Percentiles rank a stretch among this genome's conserved stretches.
These are phyloP conservation scores for Porites cylindrica DNA, from an alignment of 92 coral and sea anemone species.

Conservation along the genomic window DNA sequence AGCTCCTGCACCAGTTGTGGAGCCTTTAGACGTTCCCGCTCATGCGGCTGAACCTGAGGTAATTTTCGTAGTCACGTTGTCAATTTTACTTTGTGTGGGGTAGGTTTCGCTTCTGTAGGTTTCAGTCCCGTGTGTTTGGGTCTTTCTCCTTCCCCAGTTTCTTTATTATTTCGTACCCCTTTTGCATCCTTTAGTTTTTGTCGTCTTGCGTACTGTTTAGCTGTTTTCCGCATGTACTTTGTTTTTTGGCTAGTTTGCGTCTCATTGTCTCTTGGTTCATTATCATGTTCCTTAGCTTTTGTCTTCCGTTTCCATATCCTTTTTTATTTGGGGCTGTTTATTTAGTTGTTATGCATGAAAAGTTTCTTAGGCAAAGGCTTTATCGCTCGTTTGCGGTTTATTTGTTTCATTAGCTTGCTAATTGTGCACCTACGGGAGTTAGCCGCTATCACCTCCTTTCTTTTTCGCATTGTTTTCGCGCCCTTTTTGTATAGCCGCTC, in stretches of 20 bases:
- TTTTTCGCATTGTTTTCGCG: constrained; percentile 1
- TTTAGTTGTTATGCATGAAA: constrained; percentile 14
- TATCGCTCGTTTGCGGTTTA: background rate
- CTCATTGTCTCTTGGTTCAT: constrained; percentile 23
- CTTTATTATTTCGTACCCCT: constrained; percentile 9
- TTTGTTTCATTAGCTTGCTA: background rate
- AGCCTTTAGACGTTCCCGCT: constrained; percentile 27
- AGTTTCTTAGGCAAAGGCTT: constrained; percentile 21
- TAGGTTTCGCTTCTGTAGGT: background rate
- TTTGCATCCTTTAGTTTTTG: constrained; percentile 24
- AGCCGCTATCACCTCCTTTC: constrained; percentile 5
- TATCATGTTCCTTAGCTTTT: constrained; percentile 18
- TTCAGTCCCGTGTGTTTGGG: constrained; percentile 1
- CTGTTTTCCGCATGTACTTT: background rate
- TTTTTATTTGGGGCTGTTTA: constrained; percentile 16
- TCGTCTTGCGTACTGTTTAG: constrained; percentile 9
- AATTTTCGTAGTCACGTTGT: constrained; percentile 15
- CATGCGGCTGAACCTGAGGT: constrained; percentile 12
- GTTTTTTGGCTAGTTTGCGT: background rate
- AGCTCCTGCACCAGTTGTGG: constrained; percentile 34
- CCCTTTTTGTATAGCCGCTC: constrained; percentile 1
- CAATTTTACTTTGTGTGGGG: constrained; percentile 24
- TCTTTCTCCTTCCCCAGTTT: constrained; percentile 1
- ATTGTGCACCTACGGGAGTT: background rate
- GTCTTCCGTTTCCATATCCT: constrained; percentile 22